These are phyloP conservation scores for Recurvirostra avosetta DNA, from an alignment of 2,113 vertebrate genomes.

Conservation along the genomic window DNA sequence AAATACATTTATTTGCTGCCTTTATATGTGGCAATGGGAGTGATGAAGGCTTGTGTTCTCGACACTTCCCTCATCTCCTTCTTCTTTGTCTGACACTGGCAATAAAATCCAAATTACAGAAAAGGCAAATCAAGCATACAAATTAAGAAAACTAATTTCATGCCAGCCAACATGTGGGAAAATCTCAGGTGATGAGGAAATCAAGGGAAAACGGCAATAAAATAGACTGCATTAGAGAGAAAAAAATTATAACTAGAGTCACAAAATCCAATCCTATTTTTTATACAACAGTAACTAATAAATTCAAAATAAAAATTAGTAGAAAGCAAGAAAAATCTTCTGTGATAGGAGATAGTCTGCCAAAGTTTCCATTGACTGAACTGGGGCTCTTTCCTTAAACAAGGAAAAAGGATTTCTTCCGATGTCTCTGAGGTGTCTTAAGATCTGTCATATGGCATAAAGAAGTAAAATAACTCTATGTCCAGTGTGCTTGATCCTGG, in stretches of 20 bases:
- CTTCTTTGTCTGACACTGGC: not conserved
- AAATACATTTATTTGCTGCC: slow-evolving; percentile 3
- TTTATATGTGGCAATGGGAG: not conserved
- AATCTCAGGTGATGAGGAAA: slow-evolving; percentile 3
- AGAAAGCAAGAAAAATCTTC: not conserved
- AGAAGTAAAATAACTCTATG: not conserved
- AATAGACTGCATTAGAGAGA: not conserved
- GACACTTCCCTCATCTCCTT: not conserved
- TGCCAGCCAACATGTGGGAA: not conserved
- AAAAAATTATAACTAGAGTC: not conserved
- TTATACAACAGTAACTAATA: not conserved
- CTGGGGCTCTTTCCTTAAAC: not conserved
- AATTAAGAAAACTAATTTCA: slow-evolving; percentile 27
- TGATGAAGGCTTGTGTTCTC: not conserved
- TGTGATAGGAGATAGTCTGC: not conserved
- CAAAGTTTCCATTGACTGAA: not conserved
- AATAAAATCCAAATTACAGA: slow-evolving; percentile 30
- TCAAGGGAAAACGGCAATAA: not conserved
- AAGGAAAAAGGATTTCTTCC: not conserved
- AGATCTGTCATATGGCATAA: not conserved
- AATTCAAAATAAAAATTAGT: not conserved
- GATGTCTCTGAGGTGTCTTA: not conserved
- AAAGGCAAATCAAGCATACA: not conserved
- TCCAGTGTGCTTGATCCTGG: not conserved
- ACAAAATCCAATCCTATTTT: not conserved